Evolutionary conservation across 2,113 vertebrate genomes (phyloP).

Genomic region (Paradoxurus hermaphroditus): DNA sequence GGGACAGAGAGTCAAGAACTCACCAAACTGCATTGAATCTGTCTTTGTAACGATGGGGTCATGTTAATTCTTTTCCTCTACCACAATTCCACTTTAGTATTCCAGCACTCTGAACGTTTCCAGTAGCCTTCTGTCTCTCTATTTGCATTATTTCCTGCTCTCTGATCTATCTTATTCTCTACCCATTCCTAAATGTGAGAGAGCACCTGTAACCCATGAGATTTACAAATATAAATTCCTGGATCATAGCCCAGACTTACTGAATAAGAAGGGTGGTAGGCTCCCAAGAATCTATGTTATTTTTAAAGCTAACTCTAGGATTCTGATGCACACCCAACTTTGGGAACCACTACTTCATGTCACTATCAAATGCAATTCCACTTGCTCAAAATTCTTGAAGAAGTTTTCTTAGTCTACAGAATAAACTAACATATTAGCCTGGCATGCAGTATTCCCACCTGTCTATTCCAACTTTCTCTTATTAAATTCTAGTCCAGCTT

Average conservation of each 20-base stretch:
- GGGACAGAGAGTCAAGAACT: not conserved
- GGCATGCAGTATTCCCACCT: not conserved
- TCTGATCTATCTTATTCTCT: not conserved
- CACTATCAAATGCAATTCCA: not conserved
- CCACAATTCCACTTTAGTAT: not conserved
- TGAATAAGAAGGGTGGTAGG: not conserved
- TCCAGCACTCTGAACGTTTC: not conserved
- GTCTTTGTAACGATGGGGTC: not conserved
- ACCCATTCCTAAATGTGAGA: not conserved
- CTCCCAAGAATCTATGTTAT: not conserved
- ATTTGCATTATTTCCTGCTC: not conserved
- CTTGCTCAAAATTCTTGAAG: not conserved
- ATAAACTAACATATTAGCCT: not conserved
- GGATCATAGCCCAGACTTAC: not conserved
- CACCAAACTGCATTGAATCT: not conserved
- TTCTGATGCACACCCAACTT: not conserved
- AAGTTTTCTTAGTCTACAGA: not conserved
- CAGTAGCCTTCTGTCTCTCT: not conserved
- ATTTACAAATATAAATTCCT: not conserved
- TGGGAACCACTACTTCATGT: not conserved
- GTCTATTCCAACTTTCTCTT: not conserved
- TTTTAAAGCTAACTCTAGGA: not conserved
- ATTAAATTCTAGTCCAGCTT: not conserved
- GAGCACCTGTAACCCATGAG: slow-evolving; percentile 11
- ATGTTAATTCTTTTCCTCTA: not conserved